phyloP scores from a whole-genome alignment of 2,113 vertebrate species.

The Tupaia tana region DNA sequence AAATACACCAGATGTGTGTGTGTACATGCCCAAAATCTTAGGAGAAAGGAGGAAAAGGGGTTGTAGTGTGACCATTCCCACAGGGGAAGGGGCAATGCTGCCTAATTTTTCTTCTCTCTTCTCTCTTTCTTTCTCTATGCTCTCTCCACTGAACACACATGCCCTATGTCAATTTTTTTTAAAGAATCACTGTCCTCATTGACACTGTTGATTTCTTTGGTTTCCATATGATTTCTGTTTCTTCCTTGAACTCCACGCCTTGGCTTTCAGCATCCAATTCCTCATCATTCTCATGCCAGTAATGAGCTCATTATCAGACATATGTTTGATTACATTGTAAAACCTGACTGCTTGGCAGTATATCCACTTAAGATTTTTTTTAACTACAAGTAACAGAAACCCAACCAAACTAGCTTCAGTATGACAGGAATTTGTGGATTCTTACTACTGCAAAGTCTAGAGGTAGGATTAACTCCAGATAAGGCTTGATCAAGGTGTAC shows the following conservation, averaged over 20 bases:
- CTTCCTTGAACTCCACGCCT: not conserved
- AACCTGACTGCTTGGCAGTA: not conserved
- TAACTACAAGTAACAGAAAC: not conserved
- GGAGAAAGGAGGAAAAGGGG: too few species aligned
- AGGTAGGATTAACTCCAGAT: not conserved
- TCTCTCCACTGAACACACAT: too few species aligned
- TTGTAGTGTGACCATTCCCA: too few species aligned
- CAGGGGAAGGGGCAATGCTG: too few species aligned
- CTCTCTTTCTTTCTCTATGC: too few species aligned
- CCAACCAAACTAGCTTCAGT: not conserved
- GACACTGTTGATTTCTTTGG: too few species aligned
- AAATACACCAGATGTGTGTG: too few species aligned
- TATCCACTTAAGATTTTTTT: not conserved
- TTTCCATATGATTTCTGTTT: not conserved
- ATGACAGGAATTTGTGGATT: not conserved
- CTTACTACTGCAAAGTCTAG: not conserved
- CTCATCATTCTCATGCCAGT: not conserved
- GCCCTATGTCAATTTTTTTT: too few species aligned
- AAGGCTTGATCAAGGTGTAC: not conserved
- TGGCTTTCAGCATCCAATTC: not conserved
- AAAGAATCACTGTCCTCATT: not conserved
- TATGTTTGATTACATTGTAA: not conserved
- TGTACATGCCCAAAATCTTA: too few species aligned
- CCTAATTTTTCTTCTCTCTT: too few species aligned
- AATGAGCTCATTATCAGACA: not conserved